These are phyloP conservation scores for Gymnothorax reevesii DNA, from an alignment of 2,797 vertebrate genomes.

Conservation along the genomic window DNA sequence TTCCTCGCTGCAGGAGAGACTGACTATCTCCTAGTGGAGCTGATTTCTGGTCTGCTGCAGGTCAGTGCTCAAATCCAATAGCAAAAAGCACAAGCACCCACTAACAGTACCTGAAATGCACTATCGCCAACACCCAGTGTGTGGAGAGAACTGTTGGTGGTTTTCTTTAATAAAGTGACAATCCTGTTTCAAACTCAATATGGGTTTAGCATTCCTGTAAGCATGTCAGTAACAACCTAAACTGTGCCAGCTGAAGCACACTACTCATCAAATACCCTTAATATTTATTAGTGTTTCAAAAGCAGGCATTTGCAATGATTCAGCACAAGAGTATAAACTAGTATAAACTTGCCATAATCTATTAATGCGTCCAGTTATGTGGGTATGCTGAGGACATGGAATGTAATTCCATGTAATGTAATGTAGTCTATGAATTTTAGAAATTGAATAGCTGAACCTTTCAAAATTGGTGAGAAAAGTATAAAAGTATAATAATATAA, in stretches of 20 bases:
- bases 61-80: slow-evolving; percentile 58
- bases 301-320: not conserved
- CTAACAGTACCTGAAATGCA: not conserved
- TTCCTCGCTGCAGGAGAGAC: slow-evolving; percentile 83
- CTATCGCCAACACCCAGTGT: not conserved
- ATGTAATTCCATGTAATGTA: too few species aligned
- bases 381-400: not conserved
- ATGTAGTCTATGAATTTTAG: not conserved
- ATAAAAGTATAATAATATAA: not conserved
- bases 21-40: slow-evolving; percentile 79
- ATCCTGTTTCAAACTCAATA: not conserved
- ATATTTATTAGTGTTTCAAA: not conserved
- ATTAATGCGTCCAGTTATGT: not conserved
- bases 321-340: not conserved
- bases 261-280: not conserved
- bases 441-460: not conserved
- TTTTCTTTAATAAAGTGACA: too few species aligned
- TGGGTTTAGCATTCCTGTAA: not conserved
- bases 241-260: not conserved
- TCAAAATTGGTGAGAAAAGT: not conserved
- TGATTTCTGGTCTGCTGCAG: slow-evolving; percentile 78
- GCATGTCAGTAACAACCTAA: not conserved
- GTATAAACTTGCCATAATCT: too few species aligned
- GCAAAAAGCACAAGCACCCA: not conserved
- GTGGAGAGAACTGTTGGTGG: too few species aligned